phyloP scores from a whole-genome alignment of 1,140 invertebrate genomes.

The Tribolium madens region DNA sequence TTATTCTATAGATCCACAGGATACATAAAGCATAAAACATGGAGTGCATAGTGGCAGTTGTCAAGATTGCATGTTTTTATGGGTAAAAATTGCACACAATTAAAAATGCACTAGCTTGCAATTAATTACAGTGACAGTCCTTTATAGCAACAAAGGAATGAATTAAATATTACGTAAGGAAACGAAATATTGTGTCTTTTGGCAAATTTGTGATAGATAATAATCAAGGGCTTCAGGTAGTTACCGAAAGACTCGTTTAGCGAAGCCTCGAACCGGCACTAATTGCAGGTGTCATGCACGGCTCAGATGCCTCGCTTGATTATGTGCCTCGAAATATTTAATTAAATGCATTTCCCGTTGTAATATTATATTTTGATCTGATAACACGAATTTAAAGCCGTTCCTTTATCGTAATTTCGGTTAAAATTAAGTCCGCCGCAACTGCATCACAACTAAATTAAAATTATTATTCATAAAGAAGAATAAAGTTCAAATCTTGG shows the following conservation, averaged over 20 bases:
- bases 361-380: slow-evolving; percentile 59
- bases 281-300: slow-evolving; percentile 59
- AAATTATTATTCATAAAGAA: background rate
- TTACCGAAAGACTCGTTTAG: slow-evolving; percentile 55
- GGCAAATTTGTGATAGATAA: slow-evolving; percentile 26
- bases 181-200: background rate
- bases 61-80: slow-evolving; percentile 55
- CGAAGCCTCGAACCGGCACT: slow-evolving; percentile 58
- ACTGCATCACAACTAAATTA: background rate
- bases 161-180: background rate
- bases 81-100: slow-evolving; percentile 48
- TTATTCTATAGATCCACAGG: slow-evolving; percentile 49
- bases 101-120: slow-evolving; percentile 43
- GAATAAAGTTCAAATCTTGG: background rate
- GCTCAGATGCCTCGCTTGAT: slow-evolving; percentile 54
- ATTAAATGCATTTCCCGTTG: slow-evolving; percentile 61
- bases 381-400: slow-evolving; percentile 50
- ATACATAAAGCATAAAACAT: slow-evolving; percentile 50
- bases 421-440: slow-evolving; percentile 32
- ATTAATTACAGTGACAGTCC: slow-evolving; percentile 39
- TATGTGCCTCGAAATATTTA: slow-evolving; percentile 59
- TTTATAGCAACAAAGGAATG: slow-evolving; percentile 18
- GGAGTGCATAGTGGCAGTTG: slow-evolving; percentile 44
- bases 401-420: slow-evolving; percentile 27
- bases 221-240: slow-evolving; percentile 1